These are phyloP conservation scores for Rhegmatorhina hoffmannsi DNA, from an alignment of 2,113 vertebrate species.

Conservation along the genomic window DNA sequence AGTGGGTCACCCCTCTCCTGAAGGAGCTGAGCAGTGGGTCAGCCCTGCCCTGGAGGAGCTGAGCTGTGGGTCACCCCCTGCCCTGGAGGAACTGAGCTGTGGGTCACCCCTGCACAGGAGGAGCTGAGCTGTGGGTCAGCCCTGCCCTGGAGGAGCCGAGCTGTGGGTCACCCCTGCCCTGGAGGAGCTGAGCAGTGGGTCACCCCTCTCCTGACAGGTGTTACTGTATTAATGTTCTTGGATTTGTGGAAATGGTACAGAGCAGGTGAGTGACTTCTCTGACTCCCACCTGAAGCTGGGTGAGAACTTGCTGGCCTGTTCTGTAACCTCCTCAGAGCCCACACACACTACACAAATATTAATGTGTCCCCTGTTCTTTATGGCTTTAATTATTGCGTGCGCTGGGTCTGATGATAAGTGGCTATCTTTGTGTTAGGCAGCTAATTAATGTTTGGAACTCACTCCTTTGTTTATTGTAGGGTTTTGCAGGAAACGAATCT, in stretches of 20 bases:
- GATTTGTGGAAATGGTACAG: not conserved
- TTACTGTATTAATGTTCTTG: not conserved
- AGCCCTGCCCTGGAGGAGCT: no score
- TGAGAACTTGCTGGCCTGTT: not conserved
- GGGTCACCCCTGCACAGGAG: no score
- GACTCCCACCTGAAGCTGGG: not conserved
- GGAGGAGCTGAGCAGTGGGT: no score
- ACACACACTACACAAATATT: not conserved
- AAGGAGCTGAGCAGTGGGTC: not conserved
- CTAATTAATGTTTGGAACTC: conserved; percentile 70
- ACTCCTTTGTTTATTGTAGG: conserved; percentile 47
- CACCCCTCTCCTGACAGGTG: not conserved
- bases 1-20: not conserved
- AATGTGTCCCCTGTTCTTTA: conserved; percentile 38
- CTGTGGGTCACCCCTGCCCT: no score
- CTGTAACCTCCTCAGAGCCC: not conserved
- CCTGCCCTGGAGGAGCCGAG: no score
- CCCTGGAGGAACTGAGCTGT: no score
- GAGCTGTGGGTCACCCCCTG: no score
- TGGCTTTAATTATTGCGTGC: conserved; percentile 54
- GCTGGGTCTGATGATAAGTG: not conserved
- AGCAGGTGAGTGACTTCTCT: not conserved
- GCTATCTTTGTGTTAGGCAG: conserved; percentile 58
- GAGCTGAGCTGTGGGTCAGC: no score
- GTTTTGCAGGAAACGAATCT: conserved; percentile 14